phyloP scores from a whole-genome alignment of 2,888 invertebrate species.

The Leptothorax acervorum region DNA sequence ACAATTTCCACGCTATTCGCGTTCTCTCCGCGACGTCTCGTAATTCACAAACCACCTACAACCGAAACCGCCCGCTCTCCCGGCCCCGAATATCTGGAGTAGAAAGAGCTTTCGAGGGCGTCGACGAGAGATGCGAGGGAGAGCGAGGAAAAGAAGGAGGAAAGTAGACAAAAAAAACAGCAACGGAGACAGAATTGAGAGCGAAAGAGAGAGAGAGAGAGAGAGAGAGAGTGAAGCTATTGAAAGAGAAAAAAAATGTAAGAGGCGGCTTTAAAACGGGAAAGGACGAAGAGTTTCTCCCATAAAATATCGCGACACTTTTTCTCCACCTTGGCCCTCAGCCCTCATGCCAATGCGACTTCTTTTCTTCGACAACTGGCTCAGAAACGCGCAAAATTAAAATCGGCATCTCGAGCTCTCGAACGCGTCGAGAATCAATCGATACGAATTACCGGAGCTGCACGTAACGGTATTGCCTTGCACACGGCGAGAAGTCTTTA shows the following conservation, averaged over 20 bases:
- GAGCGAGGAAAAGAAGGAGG: neutral
- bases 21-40: constrained; percentile 64
- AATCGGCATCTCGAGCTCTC: constrained; percentile 38
- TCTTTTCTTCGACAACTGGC: constrained; percentile 26
- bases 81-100: constrained; percentile 56
- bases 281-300: constrained; percentile 70
- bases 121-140: constrained; percentile 22
- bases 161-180: constrained; percentile 8
- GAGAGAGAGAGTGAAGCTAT: constrained; percentile 25
- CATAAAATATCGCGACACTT: constrained; percentile 74
- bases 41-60: constrained; percentile 70
- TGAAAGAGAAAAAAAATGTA: constrained; percentile 18
- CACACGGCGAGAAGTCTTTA: neutral
- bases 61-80: constrained; percentile 42
- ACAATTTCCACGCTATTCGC: constrained; percentile 70
- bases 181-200: constrained; percentile 22
- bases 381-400: constrained; percentile 48
- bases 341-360: constrained; percentile 42
- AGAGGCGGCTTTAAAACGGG: constrained; percentile 58
- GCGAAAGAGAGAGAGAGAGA: constrained; percentile 27
- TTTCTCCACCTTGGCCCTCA: constrained; percentile 46
- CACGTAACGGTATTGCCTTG: constrained; percentile 25
- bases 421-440: constrained; percentile 34
- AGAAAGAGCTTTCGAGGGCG: constrained; percentile 61
- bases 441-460: constrained; percentile 37